These are phyloP conservation scores for Rhea pennata DNA, from an alignment of 2,113 vertebrate genomes.

Conservation along the genomic window DNA sequence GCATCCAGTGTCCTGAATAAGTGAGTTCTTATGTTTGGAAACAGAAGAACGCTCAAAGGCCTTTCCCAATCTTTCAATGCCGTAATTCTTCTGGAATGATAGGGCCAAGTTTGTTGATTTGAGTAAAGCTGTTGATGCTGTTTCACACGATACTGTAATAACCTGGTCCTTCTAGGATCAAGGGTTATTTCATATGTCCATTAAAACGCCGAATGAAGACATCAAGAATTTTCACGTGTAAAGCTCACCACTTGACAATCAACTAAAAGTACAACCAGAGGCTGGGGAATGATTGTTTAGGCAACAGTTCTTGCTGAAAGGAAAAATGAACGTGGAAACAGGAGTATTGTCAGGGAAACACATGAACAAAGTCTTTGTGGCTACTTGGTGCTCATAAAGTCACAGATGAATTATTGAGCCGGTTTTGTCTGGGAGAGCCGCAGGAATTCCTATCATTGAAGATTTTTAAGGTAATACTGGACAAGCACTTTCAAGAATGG, in stretches of 20 bases:
- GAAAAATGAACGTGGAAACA: background rate
- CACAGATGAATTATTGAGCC: background rate
- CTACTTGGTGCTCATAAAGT: background rate
- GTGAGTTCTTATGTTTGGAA: background rate
- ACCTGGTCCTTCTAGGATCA: background rate
- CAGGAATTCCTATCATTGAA: background rate
- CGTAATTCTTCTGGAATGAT: background rate
- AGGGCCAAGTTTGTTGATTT: background rate
- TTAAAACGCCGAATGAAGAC: background rate
- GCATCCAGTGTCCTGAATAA: background rate
- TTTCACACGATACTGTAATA: background rate
- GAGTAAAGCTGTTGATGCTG: background rate
- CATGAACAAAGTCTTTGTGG: background rate
- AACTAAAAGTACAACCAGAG: background rate
- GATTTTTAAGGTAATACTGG: background rate
- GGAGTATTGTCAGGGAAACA: background rate
- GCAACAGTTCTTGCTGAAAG: background rate
- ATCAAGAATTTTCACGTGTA: background rate
- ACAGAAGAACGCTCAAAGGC: background rate
- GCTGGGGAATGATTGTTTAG: background rate
- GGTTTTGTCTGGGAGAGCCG: background rate
- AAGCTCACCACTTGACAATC: background rate
- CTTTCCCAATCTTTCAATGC: background rate
- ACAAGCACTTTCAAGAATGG: background rate
- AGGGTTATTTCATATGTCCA: background rate